A percentile compares a stretch with the other conserved stretches of the same genome.
phyloP scores from a whole-genome alignment of 2,888 invertebrate species.

The Pterostichus madidus region DNA sequence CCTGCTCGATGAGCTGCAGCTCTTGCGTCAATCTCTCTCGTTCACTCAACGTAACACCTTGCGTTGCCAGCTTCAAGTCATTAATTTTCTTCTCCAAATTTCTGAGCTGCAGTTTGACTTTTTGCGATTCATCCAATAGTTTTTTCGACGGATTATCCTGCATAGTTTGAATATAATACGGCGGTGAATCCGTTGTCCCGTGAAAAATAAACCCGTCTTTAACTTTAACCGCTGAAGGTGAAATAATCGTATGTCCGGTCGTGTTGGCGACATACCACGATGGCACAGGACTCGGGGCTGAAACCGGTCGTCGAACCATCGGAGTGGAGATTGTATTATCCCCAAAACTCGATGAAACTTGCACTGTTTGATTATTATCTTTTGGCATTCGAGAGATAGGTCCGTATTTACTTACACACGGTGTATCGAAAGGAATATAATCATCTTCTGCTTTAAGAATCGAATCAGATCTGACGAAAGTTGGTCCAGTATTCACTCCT shows the following conservation, averaged over 20 bases:
- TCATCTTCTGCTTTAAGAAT: conserved; percentile 81
- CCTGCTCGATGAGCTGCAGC: conserved; percentile 81
- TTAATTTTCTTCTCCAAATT: conserved; percentile 82
- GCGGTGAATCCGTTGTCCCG: conserved; percentile 70
- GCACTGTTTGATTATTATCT: conserved; percentile 72
- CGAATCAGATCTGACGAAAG: conserved; percentile 79
- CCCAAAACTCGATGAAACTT: conserved; percentile 72
- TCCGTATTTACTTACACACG: conserved; percentile 84
- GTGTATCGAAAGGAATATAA: conserved; percentile 84
- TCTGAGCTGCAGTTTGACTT: conserved; percentile 81
- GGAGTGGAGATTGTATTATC: conserved; percentile 73
- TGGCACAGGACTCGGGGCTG: conserved; percentile 76
- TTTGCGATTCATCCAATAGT: conserved; percentile 80
- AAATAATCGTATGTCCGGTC: conserved; percentile 72
- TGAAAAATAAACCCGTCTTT: conserved; percentile 79
- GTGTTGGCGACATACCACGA: conserved; percentile 69
- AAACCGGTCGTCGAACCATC: conserved; percentile 77
- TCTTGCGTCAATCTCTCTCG: conserved; percentile 81
- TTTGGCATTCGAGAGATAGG: conserved; percentile 82
- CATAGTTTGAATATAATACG: conserved; percentile 72
- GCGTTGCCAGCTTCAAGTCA: conserved; percentile 80
- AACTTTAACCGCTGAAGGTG: conserved; percentile 73
- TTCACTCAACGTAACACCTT: conserved; percentile 79
- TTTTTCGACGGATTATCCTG: conserved; percentile 75
- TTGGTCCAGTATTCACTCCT: conserved; percentile 73